A percentile compares a stretch with the other conserved stretches of the same genome.
Conservation (phyloP, 2,797 vertebrate genomes). For the Clarias laeviceps region DNA sequence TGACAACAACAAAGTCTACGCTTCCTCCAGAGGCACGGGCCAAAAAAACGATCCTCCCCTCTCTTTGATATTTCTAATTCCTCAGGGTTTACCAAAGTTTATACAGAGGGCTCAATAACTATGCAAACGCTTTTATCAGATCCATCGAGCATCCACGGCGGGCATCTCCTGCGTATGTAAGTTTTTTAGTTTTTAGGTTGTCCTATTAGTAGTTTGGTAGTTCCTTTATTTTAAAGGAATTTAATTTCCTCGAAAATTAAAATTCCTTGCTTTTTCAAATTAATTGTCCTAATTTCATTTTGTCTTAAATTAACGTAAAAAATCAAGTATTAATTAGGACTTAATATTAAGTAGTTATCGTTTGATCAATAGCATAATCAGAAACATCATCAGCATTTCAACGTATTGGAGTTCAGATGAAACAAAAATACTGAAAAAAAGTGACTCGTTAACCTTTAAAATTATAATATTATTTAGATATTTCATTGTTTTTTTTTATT, state of each 20-base stretch:
- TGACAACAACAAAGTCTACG: background rate
- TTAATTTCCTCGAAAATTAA: background rate
- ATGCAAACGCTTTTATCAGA: background rate
- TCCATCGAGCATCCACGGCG: background rate
- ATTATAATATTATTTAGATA: too few relatives aligned
- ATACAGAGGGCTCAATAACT: conserved; percentile 58
- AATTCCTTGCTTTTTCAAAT: too few relatives aligned
- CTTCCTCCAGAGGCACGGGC: conserved; percentile 32
- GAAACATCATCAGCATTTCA: background rate
- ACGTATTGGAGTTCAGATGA: background rate
- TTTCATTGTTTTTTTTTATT: background rate
- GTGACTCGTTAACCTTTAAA: background rate
- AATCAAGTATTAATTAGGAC: background rate
- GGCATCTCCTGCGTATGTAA: background rate
- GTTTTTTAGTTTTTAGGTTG: background rate
- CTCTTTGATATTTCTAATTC: conserved; percentile 53
- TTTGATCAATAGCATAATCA: background rate
- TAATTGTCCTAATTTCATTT: background rate
- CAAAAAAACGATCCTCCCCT: conserved; percentile 48
- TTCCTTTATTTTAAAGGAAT: background rate
- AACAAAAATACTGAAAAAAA: background rate
- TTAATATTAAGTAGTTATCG: background rate
- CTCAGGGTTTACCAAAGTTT: conserved; percentile 53
- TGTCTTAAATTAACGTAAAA: background rate
- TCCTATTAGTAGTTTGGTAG: too few relatives aligned